A percentile compares a stretch with the other conserved stretches of the same genome.
Conservation (phyloP, 2,888 invertebrate species). For the Tetropium fuscum region DNA sequence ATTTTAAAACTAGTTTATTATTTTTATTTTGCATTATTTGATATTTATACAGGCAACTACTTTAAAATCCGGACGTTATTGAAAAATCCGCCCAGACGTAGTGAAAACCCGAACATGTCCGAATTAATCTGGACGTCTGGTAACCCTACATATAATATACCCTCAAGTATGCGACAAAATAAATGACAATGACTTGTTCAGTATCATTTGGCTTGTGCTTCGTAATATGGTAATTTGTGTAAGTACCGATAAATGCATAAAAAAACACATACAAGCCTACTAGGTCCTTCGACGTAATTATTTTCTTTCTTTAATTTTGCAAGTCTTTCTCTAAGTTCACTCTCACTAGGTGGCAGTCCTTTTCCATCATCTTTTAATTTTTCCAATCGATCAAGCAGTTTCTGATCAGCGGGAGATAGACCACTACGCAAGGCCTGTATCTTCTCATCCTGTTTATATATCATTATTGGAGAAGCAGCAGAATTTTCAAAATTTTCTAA, state of each 20-base stretch:
- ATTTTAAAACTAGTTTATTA: too few relatives aligned
- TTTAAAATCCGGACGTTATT: too few relatives aligned
- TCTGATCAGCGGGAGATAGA: slow-evolving; percentile 69
- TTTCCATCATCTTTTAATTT: slow-evolving; percentile 74
- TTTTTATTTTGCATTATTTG: too few relatives aligned
- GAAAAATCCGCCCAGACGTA: too few relatives aligned
- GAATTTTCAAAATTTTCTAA: slow-evolving; percentile 70
- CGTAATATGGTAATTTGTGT: too few relatives aligned
- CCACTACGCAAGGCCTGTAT: slow-evolving; percentile 62
- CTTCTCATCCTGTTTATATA: slow-evolving; percentile 66
- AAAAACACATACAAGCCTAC: slow-evolving; percentile 53
- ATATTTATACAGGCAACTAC: too few relatives aligned
- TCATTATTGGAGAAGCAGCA: slow-evolving; percentile 69
- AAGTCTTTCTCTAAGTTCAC: slow-evolving; percentile 74
- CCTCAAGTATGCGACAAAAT: too few relatives aligned
- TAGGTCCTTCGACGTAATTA: slow-evolving; percentile 60
- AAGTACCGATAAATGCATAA: neutral
- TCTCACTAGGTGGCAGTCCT: slow-evolving; percentile 69
- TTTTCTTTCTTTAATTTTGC: slow-evolving; percentile 76
- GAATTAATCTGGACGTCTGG: too few relatives aligned
- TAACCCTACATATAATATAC: too few relatives aligned
- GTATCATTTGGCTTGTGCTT: too few relatives aligned
- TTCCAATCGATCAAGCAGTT: slow-evolving; percentile 75
- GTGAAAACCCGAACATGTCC: too few relatives aligned
- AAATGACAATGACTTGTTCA: too few relatives aligned